These are phyloP conservation scores for Ips nitidus DNA, from an alignment of 1,140 invertebrate genomes.

Conservation along the genomic window DNA sequence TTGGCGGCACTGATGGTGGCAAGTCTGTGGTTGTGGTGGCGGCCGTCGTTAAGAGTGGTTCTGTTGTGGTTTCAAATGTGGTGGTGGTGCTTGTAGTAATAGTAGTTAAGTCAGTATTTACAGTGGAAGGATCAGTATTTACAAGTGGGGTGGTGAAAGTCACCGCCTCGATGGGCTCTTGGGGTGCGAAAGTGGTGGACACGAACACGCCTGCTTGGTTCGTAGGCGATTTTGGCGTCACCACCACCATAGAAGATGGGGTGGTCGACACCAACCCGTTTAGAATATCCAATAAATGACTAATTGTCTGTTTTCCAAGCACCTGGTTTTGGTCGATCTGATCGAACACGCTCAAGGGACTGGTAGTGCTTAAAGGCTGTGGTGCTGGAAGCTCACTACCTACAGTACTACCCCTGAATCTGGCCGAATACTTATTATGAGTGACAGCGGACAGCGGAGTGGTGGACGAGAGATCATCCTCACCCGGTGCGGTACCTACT, in stretches of 20 bases:
- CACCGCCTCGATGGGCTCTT: constrained; percentile 32
- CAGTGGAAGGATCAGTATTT: constrained; percentile 13
- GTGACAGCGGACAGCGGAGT: constrained; percentile 41
- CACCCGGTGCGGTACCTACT: constrained; percentile 48
- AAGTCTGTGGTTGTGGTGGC: constrained; percentile 2
- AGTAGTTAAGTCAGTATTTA: constrained; percentile 31
- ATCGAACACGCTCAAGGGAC: constrained; percentile 42
- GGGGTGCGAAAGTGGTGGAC: constrained; percentile 21
- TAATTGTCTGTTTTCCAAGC: constrained; percentile 45
- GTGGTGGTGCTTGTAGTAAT: constrained; percentile 2
- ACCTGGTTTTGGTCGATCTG: constrained; percentile 42
- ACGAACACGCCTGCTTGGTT: constrained; percentile 12
- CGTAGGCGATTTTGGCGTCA: constrained; percentile 41
- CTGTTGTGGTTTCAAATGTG: constrained; percentile 1
- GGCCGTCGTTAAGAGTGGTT: constrained; percentile 4
- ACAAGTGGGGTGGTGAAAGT: constrained; percentile 10
- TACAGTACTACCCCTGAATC: constrained; percentile 35
- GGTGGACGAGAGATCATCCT: constrained; percentile 40
- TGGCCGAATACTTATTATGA: constrained; percentile 36
- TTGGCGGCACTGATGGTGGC: constrained; percentile 30
- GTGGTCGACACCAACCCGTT: constrained; percentile 42
- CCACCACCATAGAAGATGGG: constrained; percentile 37
- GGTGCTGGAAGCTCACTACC: constrained; percentile 41
- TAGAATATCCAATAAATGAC: constrained; percentile 44
- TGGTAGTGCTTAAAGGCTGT: constrained; percentile 40